Conservation (phyloP, 2,888 invertebrate species). For the Plebejus argus region DNA sequence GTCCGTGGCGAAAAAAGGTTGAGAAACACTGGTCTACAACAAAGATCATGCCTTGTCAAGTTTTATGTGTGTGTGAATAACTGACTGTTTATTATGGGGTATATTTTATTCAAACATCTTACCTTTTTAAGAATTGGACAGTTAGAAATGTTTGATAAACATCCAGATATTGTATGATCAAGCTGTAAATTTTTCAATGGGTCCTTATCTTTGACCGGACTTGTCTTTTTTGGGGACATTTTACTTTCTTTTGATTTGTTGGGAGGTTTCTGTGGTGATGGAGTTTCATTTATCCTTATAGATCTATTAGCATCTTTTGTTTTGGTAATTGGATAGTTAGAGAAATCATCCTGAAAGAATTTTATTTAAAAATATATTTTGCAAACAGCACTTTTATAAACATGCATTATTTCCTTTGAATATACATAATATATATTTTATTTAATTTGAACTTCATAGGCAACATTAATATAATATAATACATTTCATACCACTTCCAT, state of each 20-base stretch:
- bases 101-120: background rate
- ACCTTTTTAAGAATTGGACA: constrained; percentile 37
- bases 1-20: no score
- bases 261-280: constrained; percentile 39
- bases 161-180: constrained; percentile 41
- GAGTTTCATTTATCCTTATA: constrained; percentile 44
- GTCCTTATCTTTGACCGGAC: constrained; percentile 45
- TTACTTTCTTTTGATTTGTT: constrained; percentile 34
- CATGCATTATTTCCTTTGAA: background rate
- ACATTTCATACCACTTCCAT: constrained; percentile 46
- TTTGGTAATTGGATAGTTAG: constrained; percentile 22
- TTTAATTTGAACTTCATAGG: background rate
- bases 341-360: constrained; percentile 36
- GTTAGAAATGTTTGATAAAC: constrained; percentile 42
- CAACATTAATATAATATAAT: constrained; percentile 30
- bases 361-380: background rate
- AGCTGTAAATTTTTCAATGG: constrained; percentile 45
- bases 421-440: background rate
- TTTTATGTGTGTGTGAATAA: no score
- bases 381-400: no score
- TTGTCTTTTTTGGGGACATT: constrained; percentile 42
- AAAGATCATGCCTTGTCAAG: no score
- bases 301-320: constrained; percentile 39
- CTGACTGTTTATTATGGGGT: no score
- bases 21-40: no score